Conservation (phyloP, 2,888 invertebrate genomes). For the Byasa hedistus region DNA sequence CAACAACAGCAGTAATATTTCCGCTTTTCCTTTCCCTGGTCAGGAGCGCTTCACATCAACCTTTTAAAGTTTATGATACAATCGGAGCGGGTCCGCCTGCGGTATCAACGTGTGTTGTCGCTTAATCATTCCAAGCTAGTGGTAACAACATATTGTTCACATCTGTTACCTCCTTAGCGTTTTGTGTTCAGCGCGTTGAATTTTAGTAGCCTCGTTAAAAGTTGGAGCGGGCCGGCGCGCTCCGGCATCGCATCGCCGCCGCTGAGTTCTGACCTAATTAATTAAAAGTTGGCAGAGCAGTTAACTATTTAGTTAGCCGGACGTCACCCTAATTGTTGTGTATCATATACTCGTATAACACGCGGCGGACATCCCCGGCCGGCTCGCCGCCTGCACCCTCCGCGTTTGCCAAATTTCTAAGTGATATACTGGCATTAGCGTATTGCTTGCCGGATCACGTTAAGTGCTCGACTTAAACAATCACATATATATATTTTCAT, state of each 20-base stretch:
- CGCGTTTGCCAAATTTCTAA: conserved; percentile 24
- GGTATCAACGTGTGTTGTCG: too few relatives aligned
- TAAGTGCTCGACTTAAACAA: not conserved
- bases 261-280: conserved; percentile 41
- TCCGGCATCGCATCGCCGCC: conserved; percentile 30
- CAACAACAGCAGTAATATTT: too few relatives aligned
- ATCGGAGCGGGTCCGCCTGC: too few relatives aligned
- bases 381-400: not conserved
- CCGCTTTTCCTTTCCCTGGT: too few relatives aligned
- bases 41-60: too few relatives aligned
- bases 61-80: too few relatives aligned
- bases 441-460: not conserved
- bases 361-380: not conserved
- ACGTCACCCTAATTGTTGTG: conserved; percentile 24
- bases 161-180: not conserved
- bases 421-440: conserved; percentile 9
- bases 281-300: conserved; percentile 42
- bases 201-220: conserved; percentile 62
- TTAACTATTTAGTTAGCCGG: conserved; percentile 34
- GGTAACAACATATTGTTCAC: not conserved
- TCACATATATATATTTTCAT: too few relatives aligned
- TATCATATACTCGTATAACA: conserved; percentile 9
- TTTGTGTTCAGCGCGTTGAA: conserved; percentile 53
- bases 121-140: not conserved
- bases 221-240: conserved; percentile 53